Evolutionary conservation across 2,797 vertebrate species (phyloP).

Genomic region (Sebastes elongatus): DNA sequence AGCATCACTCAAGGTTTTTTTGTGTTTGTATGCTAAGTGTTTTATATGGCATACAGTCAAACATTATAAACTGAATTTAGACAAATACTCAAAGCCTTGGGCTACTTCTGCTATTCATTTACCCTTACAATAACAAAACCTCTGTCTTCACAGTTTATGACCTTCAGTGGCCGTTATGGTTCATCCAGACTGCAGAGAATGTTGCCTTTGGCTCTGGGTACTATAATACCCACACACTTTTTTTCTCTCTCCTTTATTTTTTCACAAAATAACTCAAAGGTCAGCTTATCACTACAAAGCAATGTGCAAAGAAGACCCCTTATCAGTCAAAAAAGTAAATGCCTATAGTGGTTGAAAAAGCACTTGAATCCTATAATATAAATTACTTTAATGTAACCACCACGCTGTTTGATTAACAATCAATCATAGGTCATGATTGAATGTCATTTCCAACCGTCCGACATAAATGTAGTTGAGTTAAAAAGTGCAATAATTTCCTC

Average conservation of each 20-base stretch:
- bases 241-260: not conserved
- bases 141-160: conserved; percentile 23
- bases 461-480: not conserved
- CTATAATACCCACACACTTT: not conserved
- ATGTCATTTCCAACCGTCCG: not conserved
- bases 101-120: conserved; percentile 29
- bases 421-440: not conserved
- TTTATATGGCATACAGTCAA: conserved; percentile 26
- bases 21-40: conserved; percentile 1
- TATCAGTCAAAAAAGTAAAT: not conserved
- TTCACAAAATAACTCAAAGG: not conserved
- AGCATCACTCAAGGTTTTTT: not conserved
- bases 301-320: not conserved
- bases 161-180: not conserved
- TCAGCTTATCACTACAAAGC: not conserved
- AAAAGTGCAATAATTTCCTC: not conserved
- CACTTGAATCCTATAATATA: not conserved
- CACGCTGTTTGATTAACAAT: not conserved
- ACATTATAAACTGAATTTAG: conserved; percentile 10
- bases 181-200: not conserved
- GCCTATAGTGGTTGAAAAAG: not conserved
- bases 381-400: not conserved
- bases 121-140: conserved; percentile 34
- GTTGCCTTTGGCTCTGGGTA: conserved; percentile 3
- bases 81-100: conserved; percentile 1